Base-by-base conservation (phyloP, 2,797 vertebrate species). In the Gallirallus australis region DNA sequence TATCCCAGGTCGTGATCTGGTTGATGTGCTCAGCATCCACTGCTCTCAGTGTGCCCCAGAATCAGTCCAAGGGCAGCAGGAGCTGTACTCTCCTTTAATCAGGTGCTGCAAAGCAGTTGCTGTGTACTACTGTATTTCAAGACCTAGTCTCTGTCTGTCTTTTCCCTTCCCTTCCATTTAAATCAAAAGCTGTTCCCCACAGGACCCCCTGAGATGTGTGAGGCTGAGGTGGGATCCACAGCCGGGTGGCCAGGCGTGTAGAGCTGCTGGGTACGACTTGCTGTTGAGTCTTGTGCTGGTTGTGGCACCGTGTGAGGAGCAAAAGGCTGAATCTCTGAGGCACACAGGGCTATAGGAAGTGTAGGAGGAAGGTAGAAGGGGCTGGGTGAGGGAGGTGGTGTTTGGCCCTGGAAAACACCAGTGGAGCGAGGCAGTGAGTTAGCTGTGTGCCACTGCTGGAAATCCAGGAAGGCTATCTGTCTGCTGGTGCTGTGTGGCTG, bases 181-280 rank as follows among this genome's bases (percentile, higher is more conserved):
- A 30, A 30, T 23, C 0, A 1, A 33, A 71, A 81, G 61, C 31
- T 68, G 31, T 63, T 81, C n/a, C 54, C 47, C 54, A 8, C 35
- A 24, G 79, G 17, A 31, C 16, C 40, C 8, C 21, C 23, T 48
- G 0, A 2, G 50, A 28, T 1, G 0, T 0, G 2, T 42, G 53
- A 14, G 2, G 13, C 48, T 70, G 0, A 0, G 1, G 28, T 48
- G 50, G 31, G 52, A 56, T 40, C 70, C 78, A 18, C 57, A 56
- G 78, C 23, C 1, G 0, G 10, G 31, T 15, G 28, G 7, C 42
- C 5, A 12, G 37, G 6, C 40, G 11, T 6, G 15, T 4, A 4
- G 54, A 82, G 54, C 24, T 66, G 48, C 59, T 59, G 28, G 16
- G 15, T 12, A 28, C 3, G 37, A 37, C 20, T 50, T 0, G 0